Evolutionary conservation across 1,140 invertebrate species (phyloP).

Genomic region (Anastatus disparis): DNA sequence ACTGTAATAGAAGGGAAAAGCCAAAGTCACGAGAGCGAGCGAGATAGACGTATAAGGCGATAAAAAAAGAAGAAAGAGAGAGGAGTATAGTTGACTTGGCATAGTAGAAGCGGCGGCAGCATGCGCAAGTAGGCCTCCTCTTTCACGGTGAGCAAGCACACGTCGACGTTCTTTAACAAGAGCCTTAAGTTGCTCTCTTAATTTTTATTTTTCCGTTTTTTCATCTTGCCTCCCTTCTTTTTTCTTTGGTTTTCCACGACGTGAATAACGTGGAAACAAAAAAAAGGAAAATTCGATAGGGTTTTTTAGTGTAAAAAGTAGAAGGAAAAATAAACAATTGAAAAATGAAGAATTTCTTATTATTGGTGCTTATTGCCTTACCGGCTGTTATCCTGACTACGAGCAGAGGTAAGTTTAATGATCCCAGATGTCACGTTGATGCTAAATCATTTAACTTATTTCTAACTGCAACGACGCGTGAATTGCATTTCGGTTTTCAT

Average conservation of each 20-base stretch:
- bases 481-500: too few relatives aligned
- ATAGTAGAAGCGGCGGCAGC: too few relatives aligned
- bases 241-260: too few relatives aligned
- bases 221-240: too few relatives aligned
- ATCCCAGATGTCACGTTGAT: constrained; percentile 23
- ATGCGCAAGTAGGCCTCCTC: not conserved
- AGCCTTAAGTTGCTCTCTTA: not conserved
- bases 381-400: constrained; percentile 70
- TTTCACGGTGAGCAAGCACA: not conserved
- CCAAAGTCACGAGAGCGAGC: too few relatives aligned
- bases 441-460: not conserved
- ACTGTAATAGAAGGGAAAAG: too few relatives aligned
- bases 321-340: too few relatives aligned
- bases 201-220: not conserved
- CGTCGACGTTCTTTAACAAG: not conserved
- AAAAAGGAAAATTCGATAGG: too few relatives aligned
- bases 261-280: too few relatives aligned
- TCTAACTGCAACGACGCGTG: too few relatives aligned
- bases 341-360: constrained; percentile 69
- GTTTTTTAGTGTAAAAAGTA: too few relatives aligned
- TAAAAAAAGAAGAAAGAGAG: not conserved
- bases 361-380: constrained; percentile 69
- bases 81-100: constrained; percentile 3
- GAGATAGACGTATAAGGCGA: not conserved
- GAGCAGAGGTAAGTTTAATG: constrained; percentile 64